Evolutionary conservation across 2,113 vertebrate species (phyloP).

Genomic region (Macroglossus sobrinus): DNA sequence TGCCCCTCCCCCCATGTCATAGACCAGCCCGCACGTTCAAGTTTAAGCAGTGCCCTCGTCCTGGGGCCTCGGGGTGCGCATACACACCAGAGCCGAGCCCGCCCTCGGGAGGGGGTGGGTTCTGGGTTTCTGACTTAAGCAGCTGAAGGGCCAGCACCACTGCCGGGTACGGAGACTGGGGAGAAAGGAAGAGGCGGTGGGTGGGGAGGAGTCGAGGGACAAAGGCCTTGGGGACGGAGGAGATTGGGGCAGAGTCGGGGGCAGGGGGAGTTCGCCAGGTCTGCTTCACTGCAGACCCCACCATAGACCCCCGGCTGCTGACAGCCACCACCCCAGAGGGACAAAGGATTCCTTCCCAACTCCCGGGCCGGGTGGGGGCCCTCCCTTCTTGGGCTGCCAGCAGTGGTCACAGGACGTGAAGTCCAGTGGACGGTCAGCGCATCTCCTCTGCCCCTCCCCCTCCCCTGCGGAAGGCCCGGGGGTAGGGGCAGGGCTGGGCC

Average conservation of each 20-base stretch:
- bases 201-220: rapidly evolving
- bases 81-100: rapidly evolving
- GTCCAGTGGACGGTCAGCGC: background rate
- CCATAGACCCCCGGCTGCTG: too few species aligned
- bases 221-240: background rate
- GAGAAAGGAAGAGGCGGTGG: background rate
- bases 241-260: rapidly evolving
- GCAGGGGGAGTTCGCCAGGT: background rate
- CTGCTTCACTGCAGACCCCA: background rate
- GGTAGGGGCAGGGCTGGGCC: background rate
- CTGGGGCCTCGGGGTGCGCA: rapidly evolving
- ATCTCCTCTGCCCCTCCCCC: background rate
- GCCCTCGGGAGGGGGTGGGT: background rate
- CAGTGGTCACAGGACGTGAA: background rate
- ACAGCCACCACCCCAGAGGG: background rate
- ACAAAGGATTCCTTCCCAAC: background rate
- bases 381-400: background rate
- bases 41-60: background rate
- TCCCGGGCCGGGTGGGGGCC: background rate
- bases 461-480: background rate
- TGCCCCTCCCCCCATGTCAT: rapidly evolving
- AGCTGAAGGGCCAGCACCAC: background rate
- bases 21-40: background rate
- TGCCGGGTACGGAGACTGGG: background rate
- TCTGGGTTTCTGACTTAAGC: background rate